Evolutionary conservation across 2,797 vertebrate genomes (phyloP).

Genomic region (Argya squamiceps): DNA sequence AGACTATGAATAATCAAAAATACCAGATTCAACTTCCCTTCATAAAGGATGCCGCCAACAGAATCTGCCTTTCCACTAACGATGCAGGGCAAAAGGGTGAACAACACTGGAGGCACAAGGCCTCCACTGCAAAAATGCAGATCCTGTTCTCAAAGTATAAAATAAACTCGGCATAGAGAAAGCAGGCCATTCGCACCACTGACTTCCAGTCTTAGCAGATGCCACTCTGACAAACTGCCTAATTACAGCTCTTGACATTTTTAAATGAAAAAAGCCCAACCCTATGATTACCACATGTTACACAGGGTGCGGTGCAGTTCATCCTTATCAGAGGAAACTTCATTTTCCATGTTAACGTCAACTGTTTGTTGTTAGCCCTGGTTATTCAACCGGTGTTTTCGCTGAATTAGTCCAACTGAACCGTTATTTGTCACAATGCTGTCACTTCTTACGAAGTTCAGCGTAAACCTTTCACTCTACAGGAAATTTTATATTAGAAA

Average conservation of each 20-base stretch:
- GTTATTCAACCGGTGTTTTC: accelerated
- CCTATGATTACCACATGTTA: neutral
- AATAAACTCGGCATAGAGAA: neutral
- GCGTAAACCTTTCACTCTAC: neutral
- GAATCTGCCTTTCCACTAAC: neutral
- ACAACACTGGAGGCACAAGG: neutral
- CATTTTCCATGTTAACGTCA: accelerated
- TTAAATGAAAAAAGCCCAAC: accelerated
- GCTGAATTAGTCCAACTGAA: neutral
- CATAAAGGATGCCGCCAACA: neutral
- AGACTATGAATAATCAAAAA: neutral
- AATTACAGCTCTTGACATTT: neutral
- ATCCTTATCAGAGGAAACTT: neutral
- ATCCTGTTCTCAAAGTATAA: neutral
- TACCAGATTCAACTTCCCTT: neutral
- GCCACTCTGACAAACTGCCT: neutral
- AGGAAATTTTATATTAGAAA: neutral
- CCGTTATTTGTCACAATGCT: accelerated
- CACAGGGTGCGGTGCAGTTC: accelerated
- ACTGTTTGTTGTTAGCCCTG: accelerated
- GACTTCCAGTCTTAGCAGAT: neutral
- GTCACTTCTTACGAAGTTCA: accelerated
- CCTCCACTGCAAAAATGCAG: accelerated
- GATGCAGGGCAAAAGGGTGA: neutral
- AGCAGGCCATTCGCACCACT: neutral